Base-by-base conservation (phyloP, 1,140 invertebrate genomes). In the Diorhabda sublineata region DNA sequence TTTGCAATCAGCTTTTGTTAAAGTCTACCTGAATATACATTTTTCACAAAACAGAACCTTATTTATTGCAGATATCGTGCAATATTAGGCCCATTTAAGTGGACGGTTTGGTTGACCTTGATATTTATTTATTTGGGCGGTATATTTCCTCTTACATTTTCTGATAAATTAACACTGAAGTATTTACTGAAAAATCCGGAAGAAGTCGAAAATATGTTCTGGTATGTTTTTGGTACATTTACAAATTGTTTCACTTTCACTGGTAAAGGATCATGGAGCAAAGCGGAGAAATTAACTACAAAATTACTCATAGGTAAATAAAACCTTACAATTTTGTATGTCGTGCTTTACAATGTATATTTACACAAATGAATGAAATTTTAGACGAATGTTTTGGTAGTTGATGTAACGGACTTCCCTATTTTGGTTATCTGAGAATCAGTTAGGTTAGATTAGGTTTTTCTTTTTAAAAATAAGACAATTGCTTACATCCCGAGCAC, bases 221-320 rank as follows among this genome's bases (percentile, higher is more conserved):
- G 89, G 89, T 91, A 90, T 77, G 89, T 92, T 11, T 92, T 92
- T 72, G 90, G 90, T 6, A 92, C 90, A 57, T 92, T 92, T 78
- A 92, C 91, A 2, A 92, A 92, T 74, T 88, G 88, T 70, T 91
- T 92, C 70, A 88, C 88, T 3, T 90, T 92, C 74, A 83, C 82
- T 52, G 88, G 87, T 3, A 85, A 85, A 71, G 85, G 88, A 67
- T 88, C 89, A 2, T 90, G 89, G 88, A 85, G 84, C 59, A 87
- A 85, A 72, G 86, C 88, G 2, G 85, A 85, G n/a, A 90, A 89
- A 76, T 81, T 85, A 58, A 87, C 90, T 0, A 90, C 89, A 3
- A 84, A 88, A 70, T 66, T 91, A 2, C 80, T 91, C 3, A 88
- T 92, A 69, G 90, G 91, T 89, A 81, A 45, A 42, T 26, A 26